These are phyloP conservation scores for Theodoxus fluviatilis DNA, from an alignment of 2,888 invertebrate genomes.

Conservation along the genomic window DNA sequence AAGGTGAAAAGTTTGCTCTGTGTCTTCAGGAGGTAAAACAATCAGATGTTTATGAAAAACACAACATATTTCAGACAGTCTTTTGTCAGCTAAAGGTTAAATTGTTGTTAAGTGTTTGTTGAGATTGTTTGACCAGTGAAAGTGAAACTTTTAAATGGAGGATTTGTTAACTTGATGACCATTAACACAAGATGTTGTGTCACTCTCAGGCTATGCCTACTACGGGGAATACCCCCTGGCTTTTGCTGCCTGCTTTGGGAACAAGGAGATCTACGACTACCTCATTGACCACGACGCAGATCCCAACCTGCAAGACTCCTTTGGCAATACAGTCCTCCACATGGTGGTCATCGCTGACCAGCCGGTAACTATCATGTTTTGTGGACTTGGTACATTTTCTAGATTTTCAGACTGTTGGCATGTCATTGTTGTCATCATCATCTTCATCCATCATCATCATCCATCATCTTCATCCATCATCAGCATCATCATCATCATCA, in stretches of 20 bases:
- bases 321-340: conserved; percentile 98
- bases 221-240: conserved; percentile 96
- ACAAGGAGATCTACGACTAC: conserved; percentile 95
- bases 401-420: too few relatives aligned
- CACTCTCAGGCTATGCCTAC: conserved; percentile 82
- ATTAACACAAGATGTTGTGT: not conserved
- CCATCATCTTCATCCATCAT: too few relatives aligned
- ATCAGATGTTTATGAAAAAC: not conserved
- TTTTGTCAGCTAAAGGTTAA: not conserved
- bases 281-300: conserved; percentile 90
- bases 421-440: too few relatives aligned
- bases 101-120: not conserved
- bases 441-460: too few relatives aligned
- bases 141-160: not conserved
- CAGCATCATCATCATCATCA: too few relatives aligned
- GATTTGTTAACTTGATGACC: not conserved
- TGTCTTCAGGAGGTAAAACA: too few relatives aligned
- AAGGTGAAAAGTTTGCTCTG: too few relatives aligned
- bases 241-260: conserved; percentile 97
- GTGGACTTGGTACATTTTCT: too few relatives aligned
- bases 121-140: not conserved
- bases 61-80: not conserved
- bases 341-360: conserved; percentile 99
- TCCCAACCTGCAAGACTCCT: conserved; percentile 94
- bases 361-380: conserved; percentile 77